Evolutionary conservation across 2,888 invertebrate species (phyloP), one percentile per base, ranked within the genome.

Genomic region (Exocentrus adspersus): DNA sequence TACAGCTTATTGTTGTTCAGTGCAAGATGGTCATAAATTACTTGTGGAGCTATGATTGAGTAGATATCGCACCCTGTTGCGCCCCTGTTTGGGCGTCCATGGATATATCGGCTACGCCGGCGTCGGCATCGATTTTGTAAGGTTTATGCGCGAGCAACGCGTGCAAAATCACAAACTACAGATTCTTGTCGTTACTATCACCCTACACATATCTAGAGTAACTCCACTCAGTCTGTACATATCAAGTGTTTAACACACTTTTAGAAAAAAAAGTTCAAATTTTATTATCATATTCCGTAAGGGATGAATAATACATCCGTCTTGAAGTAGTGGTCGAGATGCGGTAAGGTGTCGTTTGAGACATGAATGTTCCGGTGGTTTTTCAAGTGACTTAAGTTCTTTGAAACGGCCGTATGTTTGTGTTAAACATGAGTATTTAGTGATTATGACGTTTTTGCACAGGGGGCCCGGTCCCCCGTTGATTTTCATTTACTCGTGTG

Each of bases 91-190:
- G 24, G 24, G 24, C 24, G 24, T 7, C 24, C 7, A 24, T 62
- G 58, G 45, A 50, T 37, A 45, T 51, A 54, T 62, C 56, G 62
- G 71, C 69, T 69, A 62, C 72, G 75, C 72, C 75, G 76, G 71
- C 75, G 75, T 73, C 74, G 72, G 62, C 77, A 80, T 79, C 79
- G 80, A 79, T 80, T 80, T 79, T 79, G 71, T 69, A 65, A 72
- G 67, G 70, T 69, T 68, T 74, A 68, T 78, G 79, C 78, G 78
- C 79, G 78, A 72, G 77, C 76, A 74, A 68, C 75, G 76, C 77
- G 75, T 75, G 75, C 73, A 73, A 78, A 77, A 79, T 80, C 78
- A 77, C 76, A 75, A 78, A 73, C 76, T 76, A 75, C 74, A 76
- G 72, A 75, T 75, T 73, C 77, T 74, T 76, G 54, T 52, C 68